Conservation (phyloP, 2,113 vertebrate species). For the Aspiorhynchus laticeps region DNA sequence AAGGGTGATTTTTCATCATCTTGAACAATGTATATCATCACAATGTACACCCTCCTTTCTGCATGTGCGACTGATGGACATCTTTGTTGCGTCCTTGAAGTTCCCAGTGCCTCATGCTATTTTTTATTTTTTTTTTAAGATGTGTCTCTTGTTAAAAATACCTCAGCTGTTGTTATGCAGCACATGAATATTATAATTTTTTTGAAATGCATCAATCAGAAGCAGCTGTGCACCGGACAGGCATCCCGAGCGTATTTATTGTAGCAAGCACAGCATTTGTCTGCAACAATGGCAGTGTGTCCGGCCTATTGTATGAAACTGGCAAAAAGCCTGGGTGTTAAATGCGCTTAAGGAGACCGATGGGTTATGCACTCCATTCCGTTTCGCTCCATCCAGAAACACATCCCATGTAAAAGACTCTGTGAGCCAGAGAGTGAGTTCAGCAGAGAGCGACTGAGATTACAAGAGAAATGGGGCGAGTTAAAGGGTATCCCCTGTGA, state of each 20-base stretch:
- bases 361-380: background rate
- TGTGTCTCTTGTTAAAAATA: background rate
- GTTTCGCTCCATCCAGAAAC: background rate
- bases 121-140: background rate
- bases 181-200: background rate
- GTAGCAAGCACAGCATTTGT: background rate
- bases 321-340: background rate
- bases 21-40: background rate
- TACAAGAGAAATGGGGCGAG: slow-evolving; percentile 1
- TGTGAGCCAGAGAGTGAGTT: background rate
- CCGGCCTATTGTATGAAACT: background rate
- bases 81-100: background rate
- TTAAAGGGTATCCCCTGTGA: slow-evolving; percentile 48
- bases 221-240: background rate
- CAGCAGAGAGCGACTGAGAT: background rate
- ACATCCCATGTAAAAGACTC: background rate
- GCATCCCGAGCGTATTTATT: background rate
- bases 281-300: background rate
- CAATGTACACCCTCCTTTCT: background rate
- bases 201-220: background rate
- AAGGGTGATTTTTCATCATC: background rate
- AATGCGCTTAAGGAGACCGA: background rate
- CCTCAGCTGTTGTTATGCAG: background rate
- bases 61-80: too few species aligned
- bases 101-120: background rate